These are phyloP conservation scores for Yponomeuta plumbellus DNA, from an alignment of 2,888 invertebrate species.

Conservation along the genomic window DNA sequence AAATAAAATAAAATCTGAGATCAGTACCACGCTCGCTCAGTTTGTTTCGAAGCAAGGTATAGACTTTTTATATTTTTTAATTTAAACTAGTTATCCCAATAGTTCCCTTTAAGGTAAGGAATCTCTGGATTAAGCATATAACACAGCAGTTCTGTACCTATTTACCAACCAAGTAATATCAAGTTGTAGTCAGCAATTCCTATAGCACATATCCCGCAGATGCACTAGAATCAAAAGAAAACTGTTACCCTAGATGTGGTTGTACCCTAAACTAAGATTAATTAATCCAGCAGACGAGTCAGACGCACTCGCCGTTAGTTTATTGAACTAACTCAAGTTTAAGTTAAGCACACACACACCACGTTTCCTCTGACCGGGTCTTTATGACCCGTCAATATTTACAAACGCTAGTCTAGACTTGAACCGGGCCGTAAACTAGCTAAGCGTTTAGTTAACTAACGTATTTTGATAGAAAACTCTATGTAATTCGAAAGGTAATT, in stretches of 20 bases:
- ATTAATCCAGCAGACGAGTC: not conserved
- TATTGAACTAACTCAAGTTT: not conserved
- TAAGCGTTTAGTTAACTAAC: not conserved
- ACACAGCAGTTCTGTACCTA: no score
- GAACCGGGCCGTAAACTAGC: not conserved
- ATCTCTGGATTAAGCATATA: no score
- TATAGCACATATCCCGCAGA: no score
- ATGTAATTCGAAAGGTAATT: not conserved
- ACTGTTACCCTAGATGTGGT: not conserved
- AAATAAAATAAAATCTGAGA: no score
- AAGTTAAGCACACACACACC: not conserved
- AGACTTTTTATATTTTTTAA: no score
- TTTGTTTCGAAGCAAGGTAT: no score
- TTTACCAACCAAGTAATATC: no score
- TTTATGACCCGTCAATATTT: not conserved
- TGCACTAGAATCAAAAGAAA: not conserved
- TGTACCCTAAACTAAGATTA: not conserved
- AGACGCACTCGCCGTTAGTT: not conserved
- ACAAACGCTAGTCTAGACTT: not conserved
- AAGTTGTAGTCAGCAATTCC: no score
- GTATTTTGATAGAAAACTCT: not conserved
- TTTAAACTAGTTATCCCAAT: no score
- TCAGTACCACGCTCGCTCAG: no score
- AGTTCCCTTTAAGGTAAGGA: no score
- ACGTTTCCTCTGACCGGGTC: not conserved